Evolutionary conservation across 2,888 invertebrate genomes (phyloP).

Genomic region (Podabrus alpinus): DNA sequence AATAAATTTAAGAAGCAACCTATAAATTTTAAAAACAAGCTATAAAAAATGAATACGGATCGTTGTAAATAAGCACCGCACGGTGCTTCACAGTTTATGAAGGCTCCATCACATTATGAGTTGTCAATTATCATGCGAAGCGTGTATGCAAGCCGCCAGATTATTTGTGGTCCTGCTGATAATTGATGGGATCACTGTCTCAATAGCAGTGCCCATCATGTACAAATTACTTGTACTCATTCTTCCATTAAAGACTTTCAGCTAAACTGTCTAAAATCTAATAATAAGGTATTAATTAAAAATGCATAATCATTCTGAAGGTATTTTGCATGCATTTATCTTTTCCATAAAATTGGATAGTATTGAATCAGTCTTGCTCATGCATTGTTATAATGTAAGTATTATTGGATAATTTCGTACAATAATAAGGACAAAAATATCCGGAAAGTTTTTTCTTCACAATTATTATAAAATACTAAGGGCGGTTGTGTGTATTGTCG

Average conservation of each 20-base stretch:
- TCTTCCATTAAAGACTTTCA: neutral
- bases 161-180: slow-evolving; percentile 41
- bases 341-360: neutral
- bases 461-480: too few species aligned
- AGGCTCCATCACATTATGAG: slow-evolving; percentile 39
- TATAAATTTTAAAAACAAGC: slow-evolving; percentile 20
- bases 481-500: too few species aligned
- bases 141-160: slow-evolving; percentile 33
- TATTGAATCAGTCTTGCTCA: neutral
- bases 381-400: too few species aligned
- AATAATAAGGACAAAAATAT: too few species aligned
- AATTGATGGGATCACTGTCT: slow-evolving; percentile 41
- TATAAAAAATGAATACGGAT: slow-evolving; percentile 19
- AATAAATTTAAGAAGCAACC: slow-evolving; percentile 6
- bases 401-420: too few species aligned
- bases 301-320: neutral
- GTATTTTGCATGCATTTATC: neutral
- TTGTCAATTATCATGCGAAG: slow-evolving; percentile 44
- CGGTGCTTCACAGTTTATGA: slow-evolving; percentile 26
- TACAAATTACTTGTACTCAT: slow-evolving; percentile 11
- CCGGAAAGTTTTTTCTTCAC: too few species aligned
- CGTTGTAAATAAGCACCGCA: slow-evolving; percentile 17
- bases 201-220: slow-evolving; percentile 18
- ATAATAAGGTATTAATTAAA: neutral
- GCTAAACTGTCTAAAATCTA: neutral